Base-by-base conservation (phyloP, 2,797 vertebrate genomes). In the Somateria mollissima region DNA sequence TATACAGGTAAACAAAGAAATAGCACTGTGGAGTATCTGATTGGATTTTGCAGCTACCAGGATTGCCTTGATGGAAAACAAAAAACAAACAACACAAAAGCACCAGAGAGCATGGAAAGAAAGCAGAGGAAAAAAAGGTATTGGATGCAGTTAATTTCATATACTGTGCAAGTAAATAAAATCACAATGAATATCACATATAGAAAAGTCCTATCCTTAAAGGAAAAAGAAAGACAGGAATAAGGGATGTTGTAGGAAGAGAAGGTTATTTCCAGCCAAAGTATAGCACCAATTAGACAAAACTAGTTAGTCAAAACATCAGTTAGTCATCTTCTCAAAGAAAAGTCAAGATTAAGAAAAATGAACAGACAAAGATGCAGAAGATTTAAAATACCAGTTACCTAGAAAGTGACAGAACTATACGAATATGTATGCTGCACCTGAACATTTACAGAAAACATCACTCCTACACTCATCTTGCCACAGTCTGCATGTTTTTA, bases 271-370 rank as follows among this genome's bases (percentile, higher is more conserved):
- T 94, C 75, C 17, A 28, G 64, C 22, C 60, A 76, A 61, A 8
- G 11, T 89, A 34, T 66, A 92, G 82, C 6, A 3, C 74, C 79
- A 85, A 9, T 83, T 77, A 80, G 43, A 51, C 49, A 51, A 25
- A 51, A 51, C 49, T 51, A 51, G 49, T 25, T 51, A 51, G 49
- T 51, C 49, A 51, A 51, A 51, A 49, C 47, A 3, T 80, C 76
- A 83, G 10, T 80, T 77, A 80, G 43, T 74, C 36, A 84, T 45
- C 84, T 92, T 87, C 83, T 67, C 70, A 90, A 89, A 87, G 17
- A 17, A 64, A 89, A 89, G 70, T 62, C 62, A 86, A 77, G 45
- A 89, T 83, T 74, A 91, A 84, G 49, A 81, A 88, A 90, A 27
- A 32, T 78, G 58, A 27, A 80, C 62, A 87, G 60, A 69, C 9